Percentiles rank a stretch among this genome's conserved stretches.
phyloP scores from a whole-genome alignment of 92 coral and sea anemone genomes.

The Hydrozoanthus gracilis region DNA sequence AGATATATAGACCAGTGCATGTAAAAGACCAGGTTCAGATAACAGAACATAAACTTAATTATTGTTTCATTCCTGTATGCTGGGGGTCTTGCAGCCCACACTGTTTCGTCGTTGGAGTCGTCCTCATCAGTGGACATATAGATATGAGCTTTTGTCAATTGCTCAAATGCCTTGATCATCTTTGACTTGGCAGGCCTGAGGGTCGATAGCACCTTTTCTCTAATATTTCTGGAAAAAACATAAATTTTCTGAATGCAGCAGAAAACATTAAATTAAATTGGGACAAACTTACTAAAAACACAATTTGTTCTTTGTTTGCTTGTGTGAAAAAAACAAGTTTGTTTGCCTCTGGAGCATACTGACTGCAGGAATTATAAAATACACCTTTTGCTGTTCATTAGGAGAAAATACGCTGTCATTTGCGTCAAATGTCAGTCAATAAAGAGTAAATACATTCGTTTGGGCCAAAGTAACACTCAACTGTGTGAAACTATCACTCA shows the following conservation, averaged over 20 bases:
- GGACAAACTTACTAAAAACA: neutral
- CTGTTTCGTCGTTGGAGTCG: neutral
- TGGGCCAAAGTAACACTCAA: too few relatives aligned
- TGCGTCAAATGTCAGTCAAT: too few relatives aligned
- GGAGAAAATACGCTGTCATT: too few relatives aligned
- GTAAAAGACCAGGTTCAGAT: too few relatives aligned
- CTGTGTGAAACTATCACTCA: too few relatives aligned
- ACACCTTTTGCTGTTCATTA: too few relatives aligned
- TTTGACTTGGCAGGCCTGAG: neutral
- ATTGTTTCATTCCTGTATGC: constrained; percentile 24
- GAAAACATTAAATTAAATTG: neutral
- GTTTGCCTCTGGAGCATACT: too few relatives aligned
- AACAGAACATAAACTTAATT: neutral
- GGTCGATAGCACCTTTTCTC: neutral
- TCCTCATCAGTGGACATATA: constrained; percentile 35
- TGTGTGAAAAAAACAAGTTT: too few relatives aligned
- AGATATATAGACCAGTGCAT: too few relatives aligned
- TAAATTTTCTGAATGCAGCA: neutral
- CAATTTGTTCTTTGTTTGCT: neutral
- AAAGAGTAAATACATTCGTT: too few relatives aligned
- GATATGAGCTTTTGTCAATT: neutral
- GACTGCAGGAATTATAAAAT: too few relatives aligned
- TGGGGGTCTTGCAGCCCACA: constrained; percentile 27
- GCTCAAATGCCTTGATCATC: constrained; percentile 1
- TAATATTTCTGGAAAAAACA: neutral